Evolutionary conservation across 2,797 vertebrate genomes (phyloP), one percentile per base, ranked within the genome.

Genomic region (Pseudopleuronectes americanus): DNA sequence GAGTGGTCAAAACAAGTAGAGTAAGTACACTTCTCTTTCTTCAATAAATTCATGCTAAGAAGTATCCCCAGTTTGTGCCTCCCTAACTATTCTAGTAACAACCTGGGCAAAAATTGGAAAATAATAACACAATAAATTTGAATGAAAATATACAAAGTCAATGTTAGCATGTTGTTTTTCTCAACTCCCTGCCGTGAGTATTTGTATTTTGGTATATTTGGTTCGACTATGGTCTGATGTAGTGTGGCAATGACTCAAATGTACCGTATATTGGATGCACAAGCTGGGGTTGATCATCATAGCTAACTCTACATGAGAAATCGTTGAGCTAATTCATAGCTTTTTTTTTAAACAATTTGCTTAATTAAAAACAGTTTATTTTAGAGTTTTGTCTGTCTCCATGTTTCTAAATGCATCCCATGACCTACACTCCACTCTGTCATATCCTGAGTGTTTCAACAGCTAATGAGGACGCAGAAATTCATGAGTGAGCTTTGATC

Each of bases 1-100:
- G 97, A 99, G 68, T 99, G 98, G 98, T 99, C 98, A 64, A 99
- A 99, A 94, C 97, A 99, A 94, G 98, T 99, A 94, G 98, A 99
- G 98, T 99, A 96, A 99, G 98, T 96, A 95, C 41, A 33, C 4
- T 22, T 87, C 16, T 45, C 14, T 45, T 19, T 45, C 6, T 45
- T 19, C 83, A 60, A 26, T 72, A 21, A 55, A 75, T 79, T 70
- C 52, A 33, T 84, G 66, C 8, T 31, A 43, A 22, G 3, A 24
- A 49, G 26, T 16, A 63, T 9, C 6, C 6, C 7, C 21, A 24
- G 31, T 38, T 38, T 64, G 31, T 19, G 22, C 9, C 22, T 51
- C 14, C n/a, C 13, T n/a, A n/a, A 38, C 28, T 1, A 8, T 38
- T 14, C 22, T 22, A 43, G 10, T 21, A 36, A 36, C 28, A 12